Base-by-base conservation (phyloP, 2,888 invertebrate species). In the Oasisia sp. region DNA sequence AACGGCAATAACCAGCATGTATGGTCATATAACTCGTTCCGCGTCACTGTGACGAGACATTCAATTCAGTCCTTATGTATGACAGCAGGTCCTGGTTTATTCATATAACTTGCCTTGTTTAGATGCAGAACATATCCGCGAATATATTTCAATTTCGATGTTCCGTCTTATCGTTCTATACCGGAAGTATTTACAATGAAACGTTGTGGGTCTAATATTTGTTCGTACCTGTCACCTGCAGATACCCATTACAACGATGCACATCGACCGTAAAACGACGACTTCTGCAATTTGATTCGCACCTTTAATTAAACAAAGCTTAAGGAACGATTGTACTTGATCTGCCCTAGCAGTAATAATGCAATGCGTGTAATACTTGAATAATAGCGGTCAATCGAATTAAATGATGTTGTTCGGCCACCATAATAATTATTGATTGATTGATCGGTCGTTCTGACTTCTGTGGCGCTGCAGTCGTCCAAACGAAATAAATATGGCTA, bases 401-500 rank as follows among this genome's bases (percentile, higher is more conserved):
- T 89, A 90, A 90, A 38, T 38, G 19, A 90, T 90, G 90, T 90
- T 90, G n/a, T 19, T 38, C 38, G 90, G 90, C 32, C 32, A 90
- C 32, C 89, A 38, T 92, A 92, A 91, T 90, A 14, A 56, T 27
- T 44, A 89, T 74, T n/a, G 74, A 74, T 74, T n/a, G 19, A 19
- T 74, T 74, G 74, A 74, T 74, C 27, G 74, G 1, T 74, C 74
- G 74, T n/a, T 74, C n/a, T n/a, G n/a, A n/a, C n/a, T n/a, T n/a
- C 74, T 74, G 74, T 27, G 74, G 74, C 74, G 74, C 74, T 74
- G 74, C 74, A 74, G 5, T 74, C 27, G 38, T 50, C 38, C 38
- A 38, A 38, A 38, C 38, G 38, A 38, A 38, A 38, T 32, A 58
- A 92, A 90, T 90, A 91, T 90, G 91, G 92, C 92, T 91, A 90